Conservation (phyloP, 2,888 invertebrate genomes). For the Xylota segnis region DNA sequence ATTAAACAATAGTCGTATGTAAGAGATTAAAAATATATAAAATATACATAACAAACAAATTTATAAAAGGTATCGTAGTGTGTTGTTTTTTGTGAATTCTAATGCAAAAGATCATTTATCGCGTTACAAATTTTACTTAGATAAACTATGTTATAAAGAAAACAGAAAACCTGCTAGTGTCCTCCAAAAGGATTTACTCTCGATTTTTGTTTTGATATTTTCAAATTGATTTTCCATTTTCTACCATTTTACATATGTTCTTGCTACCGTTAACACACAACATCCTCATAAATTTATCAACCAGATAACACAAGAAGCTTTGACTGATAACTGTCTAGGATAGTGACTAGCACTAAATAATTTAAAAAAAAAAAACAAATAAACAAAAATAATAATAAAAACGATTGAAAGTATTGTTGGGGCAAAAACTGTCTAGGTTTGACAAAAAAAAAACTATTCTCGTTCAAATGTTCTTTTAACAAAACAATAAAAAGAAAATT, state of each 20-base stretch:
- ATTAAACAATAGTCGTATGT: slow-evolving; percentile 71
- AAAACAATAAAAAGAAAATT: not conserved
- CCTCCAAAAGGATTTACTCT: slow-evolving; percentile 17
- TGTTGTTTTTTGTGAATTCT: slow-evolving; percentile 63
- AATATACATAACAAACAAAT: slow-evolving; percentile 59
- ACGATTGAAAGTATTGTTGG: slow-evolving; percentile 46
- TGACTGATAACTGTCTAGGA: slow-evolving; percentile 71
- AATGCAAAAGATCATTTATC: slow-evolving; percentile 55
- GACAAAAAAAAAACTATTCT: slow-evolving; percentile 5
- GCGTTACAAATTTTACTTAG: slow-evolving; percentile 60
- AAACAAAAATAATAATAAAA: not conserved
- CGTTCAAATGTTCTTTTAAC: no score
- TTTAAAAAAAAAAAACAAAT: slow-evolving; percentile 11
- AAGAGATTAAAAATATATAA: slow-evolving; percentile 62
- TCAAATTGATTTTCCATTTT: slow-evolving; percentile 18
- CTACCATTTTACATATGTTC: slow-evolving; percentile 14
- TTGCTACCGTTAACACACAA: slow-evolving; percentile 33
- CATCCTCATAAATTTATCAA: slow-evolving; percentile 19
- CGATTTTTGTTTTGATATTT: slow-evolving; percentile 34
- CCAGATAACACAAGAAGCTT: slow-evolving; percentile 50
- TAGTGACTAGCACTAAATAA: slow-evolving; percentile 49
- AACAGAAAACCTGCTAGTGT: slow-evolving; percentile 13
- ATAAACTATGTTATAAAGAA: slow-evolving; percentile 22
- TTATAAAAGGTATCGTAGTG: slow-evolving; percentile 56
- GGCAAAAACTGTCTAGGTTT: slow-evolving; percentile 23